These are phyloP conservation scores for Drosophila neonasuta DNA, from an alignment of 2,888 invertebrate genomes.

Conservation along the genomic window DNA sequence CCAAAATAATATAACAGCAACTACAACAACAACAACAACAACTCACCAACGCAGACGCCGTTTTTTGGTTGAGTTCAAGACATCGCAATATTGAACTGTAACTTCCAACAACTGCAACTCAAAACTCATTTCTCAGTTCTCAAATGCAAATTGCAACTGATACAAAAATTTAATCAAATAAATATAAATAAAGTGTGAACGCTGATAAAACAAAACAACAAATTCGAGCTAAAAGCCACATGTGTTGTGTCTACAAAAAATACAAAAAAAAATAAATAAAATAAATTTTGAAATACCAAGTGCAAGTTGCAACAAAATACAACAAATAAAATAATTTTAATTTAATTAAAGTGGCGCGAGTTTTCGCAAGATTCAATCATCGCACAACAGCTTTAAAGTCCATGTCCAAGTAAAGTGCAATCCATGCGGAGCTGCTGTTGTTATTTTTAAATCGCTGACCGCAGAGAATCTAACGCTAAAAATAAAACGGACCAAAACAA, in stretches of 20 bases:
- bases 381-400: slow-evolving; percentile 37
- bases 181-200: slow-evolving; percentile 23
- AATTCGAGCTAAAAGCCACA: slow-evolving; percentile 28
- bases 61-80: slow-evolving; percentile 8
- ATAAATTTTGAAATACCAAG: slow-evolving; percentile 6
- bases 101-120: slow-evolving; percentile 11
- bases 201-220: slow-evolving; percentile 6
- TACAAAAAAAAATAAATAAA: no score
- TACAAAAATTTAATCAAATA: slow-evolving; percentile 8
- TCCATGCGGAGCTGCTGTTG: slow-evolving; percentile 59
- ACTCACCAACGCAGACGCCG: slow-evolving; percentile 16
- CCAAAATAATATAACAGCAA: neutral
- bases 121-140: slow-evolving; percentile 1
- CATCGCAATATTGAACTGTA: slow-evolving; percentile 27
- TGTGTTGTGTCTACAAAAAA: slow-evolving; percentile 16
- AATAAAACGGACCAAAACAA: slow-evolving; percentile 66
- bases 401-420: slow-evolving; percentile 53
- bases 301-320: slow-evolving; percentile 22
- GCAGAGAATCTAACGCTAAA: slow-evolving; percentile 66
- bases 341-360: slow-evolving; percentile 38
- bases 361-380: slow-evolving; percentile 21
- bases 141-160: slow-evolving; percentile 29
- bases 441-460: slow-evolving; percentile 75
- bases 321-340: neutral
- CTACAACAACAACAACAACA: slow-evolving; percentile 1